phyloP scores from a whole-genome alignment of 2,797 vertebrate genomes.

The Rhadinocentrus ornatus region DNA sequence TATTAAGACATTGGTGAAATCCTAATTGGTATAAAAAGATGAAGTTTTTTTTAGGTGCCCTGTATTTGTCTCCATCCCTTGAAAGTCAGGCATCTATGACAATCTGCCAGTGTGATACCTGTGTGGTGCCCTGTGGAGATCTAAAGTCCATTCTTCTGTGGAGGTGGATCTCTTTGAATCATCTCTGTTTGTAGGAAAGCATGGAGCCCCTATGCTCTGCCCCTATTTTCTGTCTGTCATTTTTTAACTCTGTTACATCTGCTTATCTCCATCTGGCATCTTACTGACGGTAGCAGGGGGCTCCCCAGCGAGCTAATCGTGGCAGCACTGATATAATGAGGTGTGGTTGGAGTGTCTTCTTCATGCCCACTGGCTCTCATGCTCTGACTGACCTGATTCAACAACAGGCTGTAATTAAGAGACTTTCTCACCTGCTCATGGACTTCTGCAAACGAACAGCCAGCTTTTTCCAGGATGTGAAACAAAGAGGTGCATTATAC shows the following conservation, averaged over 20 bases:
- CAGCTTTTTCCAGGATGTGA: slow-evolving; percentile 45
- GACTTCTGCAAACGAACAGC: slow-evolving; percentile 17
- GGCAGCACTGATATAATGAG: slow-evolving; percentile 58
- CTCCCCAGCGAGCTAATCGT: slow-evolving; percentile 41
- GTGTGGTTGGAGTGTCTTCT: slow-evolving; percentile 41
- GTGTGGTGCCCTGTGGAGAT: slow-evolving; percentile 48
- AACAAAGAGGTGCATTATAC: slow-evolving; percentile 51
- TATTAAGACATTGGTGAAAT: not conserved
- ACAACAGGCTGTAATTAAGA: slow-evolving; percentile 64
- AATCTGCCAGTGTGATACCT: not conserved
- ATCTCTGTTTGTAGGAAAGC: slow-evolving; percentile 6
- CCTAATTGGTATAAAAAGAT: not conserved
- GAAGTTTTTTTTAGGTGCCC: not conserved
- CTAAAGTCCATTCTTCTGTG: slow-evolving; percentile 26
- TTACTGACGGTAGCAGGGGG: slow-evolving; percentile 17
- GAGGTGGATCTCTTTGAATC: slow-evolving; percentile 47
- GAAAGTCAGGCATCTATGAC: slow-evolving; percentile 24
- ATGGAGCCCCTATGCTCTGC: slow-evolving; percentile 1
- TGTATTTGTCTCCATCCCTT: slow-evolving; percentile 2
- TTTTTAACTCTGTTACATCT: slow-evolving; percentile 33
- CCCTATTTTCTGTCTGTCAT: slow-evolving; percentile 23
- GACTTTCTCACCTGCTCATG: slow-evolving; percentile 30
- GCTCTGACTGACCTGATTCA: slow-evolving; percentile 38
- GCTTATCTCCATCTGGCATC: slow-evolving; percentile 43
- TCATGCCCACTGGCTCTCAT: slow-evolving; percentile 25